Evolutionary conservation across 23 tunicate species (phyloP), one percentile per base, ranked within the genome.

Genomic region (Clavelina lepadiformis): DNA sequence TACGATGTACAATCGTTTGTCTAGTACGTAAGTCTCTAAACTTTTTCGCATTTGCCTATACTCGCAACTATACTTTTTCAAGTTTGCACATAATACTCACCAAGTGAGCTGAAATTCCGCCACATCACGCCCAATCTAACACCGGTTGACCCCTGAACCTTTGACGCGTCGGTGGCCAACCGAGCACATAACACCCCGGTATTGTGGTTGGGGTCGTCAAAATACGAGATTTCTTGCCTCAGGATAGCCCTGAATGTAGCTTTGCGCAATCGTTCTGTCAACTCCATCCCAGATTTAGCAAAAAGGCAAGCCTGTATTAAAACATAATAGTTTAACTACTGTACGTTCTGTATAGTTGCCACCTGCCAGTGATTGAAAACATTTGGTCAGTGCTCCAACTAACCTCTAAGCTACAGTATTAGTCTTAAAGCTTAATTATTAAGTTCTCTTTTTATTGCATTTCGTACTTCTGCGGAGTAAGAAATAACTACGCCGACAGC

Each of bases 231-330:
- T 5, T 69, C 75, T 29, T 69, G 75, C 5, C 63, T 21, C 11
- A 65, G n/a, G 27, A 69, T 69, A 5, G 75, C 28, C 7, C 11
- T 31, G 35, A 69, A 69, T 22, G 69, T 15, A 21, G 6, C 23
- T 18, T 18, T 55, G 3, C 75, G 13, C 26, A 69, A 11, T 21
- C 75, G 68, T 7, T 19, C 22, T 15, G 75, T 69, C 41, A 69
- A 22, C 27, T 58, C 71, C 64, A 51, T 57, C 58, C 75, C 75
- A 8, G 49, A n/a, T 25, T 58, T 58, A 13, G 69, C 75, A 26
- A 69, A 57, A 18, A 31, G 58, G 34, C 26, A 58, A 55, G 30
- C 30, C 64, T 69, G 33, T 61, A 41, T 8, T 41, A 41, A 11
- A 41, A 55, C 11, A 7, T 11, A 13, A 20, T 7, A 55, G 28